A percentile compares a stretch with the other conserved stretches of the same genome.
Conservation (phyloP, 2,113 vertebrate genomes). For the Gasterosteus aculeatus region DNA sequence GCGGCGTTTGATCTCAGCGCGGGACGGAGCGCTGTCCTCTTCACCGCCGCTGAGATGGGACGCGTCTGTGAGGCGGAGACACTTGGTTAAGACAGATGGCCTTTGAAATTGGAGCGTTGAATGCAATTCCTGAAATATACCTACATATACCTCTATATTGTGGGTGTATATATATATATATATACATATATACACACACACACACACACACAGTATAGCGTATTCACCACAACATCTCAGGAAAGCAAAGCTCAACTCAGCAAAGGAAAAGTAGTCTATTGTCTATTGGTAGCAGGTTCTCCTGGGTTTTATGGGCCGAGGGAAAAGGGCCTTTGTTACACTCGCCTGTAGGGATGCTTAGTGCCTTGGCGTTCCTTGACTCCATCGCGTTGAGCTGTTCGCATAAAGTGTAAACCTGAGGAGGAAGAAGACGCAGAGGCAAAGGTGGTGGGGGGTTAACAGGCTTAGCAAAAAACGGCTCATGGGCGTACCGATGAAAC, state of each 20-base stretch:
- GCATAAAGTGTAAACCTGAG: background rate
- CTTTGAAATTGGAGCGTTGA: background rate
- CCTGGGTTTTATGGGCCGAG: too few species aligned
- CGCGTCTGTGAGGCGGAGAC: background rate
- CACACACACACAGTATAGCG: too few species aligned
- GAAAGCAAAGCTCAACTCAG: too few species aligned
- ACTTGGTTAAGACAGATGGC: background rate
- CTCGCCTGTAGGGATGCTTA: background rate
- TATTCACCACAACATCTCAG: too few species aligned
- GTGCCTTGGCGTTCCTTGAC: background rate
- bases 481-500: background rate
- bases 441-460: background rate
- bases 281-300: background rate
- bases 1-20: background rate
- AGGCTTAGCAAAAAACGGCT: background rate
- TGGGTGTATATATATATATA: too few species aligned
- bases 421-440: background rate
- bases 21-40: background rate
- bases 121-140: too few species aligned
- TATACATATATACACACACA: too few species aligned
- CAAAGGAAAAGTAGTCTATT: background rate
- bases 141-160: too few species aligned
- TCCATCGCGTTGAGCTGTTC: background rate
- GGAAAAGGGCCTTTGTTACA: background rate
- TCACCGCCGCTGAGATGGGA: background rate